Conservation (phyloP, 2,888 invertebrate species). For the Deroplatys truncata region DNA sequence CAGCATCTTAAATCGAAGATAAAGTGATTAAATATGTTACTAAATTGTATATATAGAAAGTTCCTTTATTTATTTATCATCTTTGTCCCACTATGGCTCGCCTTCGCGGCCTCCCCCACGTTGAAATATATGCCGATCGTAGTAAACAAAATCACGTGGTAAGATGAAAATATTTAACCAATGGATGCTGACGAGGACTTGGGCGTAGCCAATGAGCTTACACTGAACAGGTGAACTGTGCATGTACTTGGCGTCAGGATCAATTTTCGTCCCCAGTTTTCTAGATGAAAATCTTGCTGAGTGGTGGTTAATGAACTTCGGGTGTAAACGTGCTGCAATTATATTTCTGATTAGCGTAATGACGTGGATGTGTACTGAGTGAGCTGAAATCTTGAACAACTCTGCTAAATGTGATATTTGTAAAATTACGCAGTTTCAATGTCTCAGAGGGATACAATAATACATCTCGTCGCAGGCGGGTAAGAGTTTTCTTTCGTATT, state of each 20-base stretch:
- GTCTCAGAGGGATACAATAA: constrained; percentile 67
- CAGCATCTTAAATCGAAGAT: neutral
- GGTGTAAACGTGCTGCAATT: neutral
- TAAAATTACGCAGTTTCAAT: constrained; percentile 31
- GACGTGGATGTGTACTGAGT: neutral
- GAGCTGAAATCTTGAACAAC: neutral
- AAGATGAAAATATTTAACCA: constrained; percentile 9
- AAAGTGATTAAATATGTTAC: neutral
- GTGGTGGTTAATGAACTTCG: neutral
- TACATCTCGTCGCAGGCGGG: constrained; percentile 95
- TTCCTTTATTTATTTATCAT: neutral
- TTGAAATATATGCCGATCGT: neutral
- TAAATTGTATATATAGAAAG: neutral
- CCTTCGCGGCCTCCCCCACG: neutral
- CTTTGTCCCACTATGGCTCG: neutral
- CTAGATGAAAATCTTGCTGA: neutral
- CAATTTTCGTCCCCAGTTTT: constrained; percentile 10
- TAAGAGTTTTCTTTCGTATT: constrained; percentile 49
- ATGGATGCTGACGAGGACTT: constrained; percentile 16
- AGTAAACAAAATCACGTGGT: constrained; percentile 34
- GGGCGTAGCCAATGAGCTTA: constrained; percentile 27
- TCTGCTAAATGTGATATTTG: neutral
- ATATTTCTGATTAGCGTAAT: neutral
- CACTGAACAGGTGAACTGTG: constrained; percentile 28
- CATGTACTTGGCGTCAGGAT: constrained; percentile 25